These are phyloP conservation scores for Orycteropus afer DNA, from an alignment of 2,113 vertebrate genomes.

Conservation along the genomic window DNA sequence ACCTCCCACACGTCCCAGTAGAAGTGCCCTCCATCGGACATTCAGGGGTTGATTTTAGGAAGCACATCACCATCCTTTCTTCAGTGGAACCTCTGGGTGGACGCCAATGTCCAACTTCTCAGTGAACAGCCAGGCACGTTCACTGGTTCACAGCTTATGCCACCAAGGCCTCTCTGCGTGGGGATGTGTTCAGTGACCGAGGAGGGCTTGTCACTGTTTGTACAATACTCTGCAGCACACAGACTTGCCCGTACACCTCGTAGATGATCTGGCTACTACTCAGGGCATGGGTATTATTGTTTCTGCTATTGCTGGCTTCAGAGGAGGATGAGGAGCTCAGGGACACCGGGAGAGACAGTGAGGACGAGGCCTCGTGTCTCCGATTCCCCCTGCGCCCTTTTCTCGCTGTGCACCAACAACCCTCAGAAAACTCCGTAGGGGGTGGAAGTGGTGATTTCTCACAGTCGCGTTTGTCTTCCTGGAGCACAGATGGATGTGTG, in stretches of 20 bases:
- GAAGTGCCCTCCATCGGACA: too few species aligned
- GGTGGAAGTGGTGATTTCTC: accelerated
- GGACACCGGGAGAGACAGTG: accelerated
- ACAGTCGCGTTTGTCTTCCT: background rate
- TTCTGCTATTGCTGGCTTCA: accelerated
- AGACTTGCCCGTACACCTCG: background rate
- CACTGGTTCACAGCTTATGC: too few species aligned
- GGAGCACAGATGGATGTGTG: too few species aligned
- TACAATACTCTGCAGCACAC: accelerated
- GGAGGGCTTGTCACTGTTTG: accelerated
- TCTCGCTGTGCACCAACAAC: accelerated
- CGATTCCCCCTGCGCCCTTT: accelerated
- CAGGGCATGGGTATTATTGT: accelerated
- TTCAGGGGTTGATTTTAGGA: too few species aligned
- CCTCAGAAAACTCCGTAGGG: accelerated
- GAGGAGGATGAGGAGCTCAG: background rate
- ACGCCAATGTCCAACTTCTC: too few species aligned
- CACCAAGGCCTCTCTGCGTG: too few species aligned
- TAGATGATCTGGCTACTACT: accelerated
- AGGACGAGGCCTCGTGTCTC: accelerated
- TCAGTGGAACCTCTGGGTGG: too few species aligned
- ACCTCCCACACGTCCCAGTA: too few species aligned
- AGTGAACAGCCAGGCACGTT: too few species aligned
- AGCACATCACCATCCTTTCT: too few species aligned
- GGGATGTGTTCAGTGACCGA: accelerated